Evolutionary conservation across 1,140 invertebrate species (phyloP).

Genomic region (Heterodera schachtii): DNA sequence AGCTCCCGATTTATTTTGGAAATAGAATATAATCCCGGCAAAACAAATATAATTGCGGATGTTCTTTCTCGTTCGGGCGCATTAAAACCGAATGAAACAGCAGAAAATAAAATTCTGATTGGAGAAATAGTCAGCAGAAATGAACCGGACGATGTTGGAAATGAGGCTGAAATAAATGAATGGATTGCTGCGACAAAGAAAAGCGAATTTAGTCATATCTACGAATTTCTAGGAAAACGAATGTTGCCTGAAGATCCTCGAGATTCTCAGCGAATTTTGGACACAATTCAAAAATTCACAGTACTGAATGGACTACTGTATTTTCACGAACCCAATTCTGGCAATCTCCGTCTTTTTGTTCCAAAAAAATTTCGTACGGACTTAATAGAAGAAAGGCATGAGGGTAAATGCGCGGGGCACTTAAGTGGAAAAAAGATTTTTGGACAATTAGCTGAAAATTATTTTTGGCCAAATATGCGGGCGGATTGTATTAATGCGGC

Average conservation of each 20-base stretch:
- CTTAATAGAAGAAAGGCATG: constrained; percentile 10
- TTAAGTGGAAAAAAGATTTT: constrained; percentile 14
- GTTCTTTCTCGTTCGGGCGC: neutral
- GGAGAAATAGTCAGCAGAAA: neutral
- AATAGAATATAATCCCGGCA: constrained; percentile 16
- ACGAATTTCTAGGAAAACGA: no score
- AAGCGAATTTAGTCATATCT: neutral
- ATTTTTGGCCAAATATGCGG: constrained; percentile 25
- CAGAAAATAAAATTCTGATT: neutral
- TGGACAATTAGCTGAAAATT: constrained; percentile 4
- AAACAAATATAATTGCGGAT: constrained; percentile 4
- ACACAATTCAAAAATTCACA: neutral
- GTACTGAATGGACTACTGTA: neutral
- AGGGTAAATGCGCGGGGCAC: constrained; percentile 15
- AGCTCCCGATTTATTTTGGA: constrained; percentile 3
- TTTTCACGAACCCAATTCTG: neutral
- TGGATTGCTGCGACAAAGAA: neutral
- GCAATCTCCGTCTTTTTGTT: constrained; percentile 15
- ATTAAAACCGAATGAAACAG: neutral
- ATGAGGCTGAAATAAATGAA: neutral
- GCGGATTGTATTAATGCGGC: constrained; percentile 3
- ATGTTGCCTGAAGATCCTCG: no score
- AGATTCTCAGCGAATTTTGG: no score
- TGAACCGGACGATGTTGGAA: no score
- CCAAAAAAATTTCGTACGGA: constrained; percentile 15